phyloP scores from a whole-genome alignment of 1,140 invertebrate genomes.

The Heliconius hewitsoni region DNA sequence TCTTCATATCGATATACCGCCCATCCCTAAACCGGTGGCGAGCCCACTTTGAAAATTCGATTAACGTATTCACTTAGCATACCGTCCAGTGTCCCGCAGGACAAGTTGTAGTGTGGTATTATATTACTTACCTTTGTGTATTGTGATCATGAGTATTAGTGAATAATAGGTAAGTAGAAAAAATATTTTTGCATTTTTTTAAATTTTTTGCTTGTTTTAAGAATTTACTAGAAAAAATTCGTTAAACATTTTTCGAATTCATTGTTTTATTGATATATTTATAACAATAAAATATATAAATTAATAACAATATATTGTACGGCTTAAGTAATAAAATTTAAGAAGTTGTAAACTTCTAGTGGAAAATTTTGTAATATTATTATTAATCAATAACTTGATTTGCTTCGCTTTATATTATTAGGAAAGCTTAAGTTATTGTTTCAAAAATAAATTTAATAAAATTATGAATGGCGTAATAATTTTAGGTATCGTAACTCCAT shows the following conservation, averaged over 20 bases:
- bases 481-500: too few relatives aligned
- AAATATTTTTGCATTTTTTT: background rate
- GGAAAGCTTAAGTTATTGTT: too few relatives aligned
- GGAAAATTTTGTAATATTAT: too few relatives aligned
- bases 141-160: constrained; percentile 39
- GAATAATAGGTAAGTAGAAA: constrained; percentile 34
- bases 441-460: too few relatives aligned
- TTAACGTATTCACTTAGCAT: constrained; percentile 73
- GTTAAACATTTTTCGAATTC: background rate
- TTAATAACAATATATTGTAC: too few relatives aligned
- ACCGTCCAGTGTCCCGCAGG: constrained; percentile 68
- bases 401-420: too few relatives aligned
- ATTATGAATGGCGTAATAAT: too few relatives aligned
- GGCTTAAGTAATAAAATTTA: too few relatives aligned
- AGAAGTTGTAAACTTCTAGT: too few relatives aligned
- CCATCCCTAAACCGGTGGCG: constrained; percentile 45
- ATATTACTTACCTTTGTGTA: constrained; percentile 30
- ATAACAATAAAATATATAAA: too few relatives aligned
- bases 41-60: constrained; percentile 74
- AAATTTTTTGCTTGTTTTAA: background rate
- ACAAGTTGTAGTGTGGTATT: constrained; percentile 41
- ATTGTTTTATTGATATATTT: background rate
- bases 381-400: too few relatives aligned
- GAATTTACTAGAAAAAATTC: too few relatives aligned
- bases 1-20: constrained; percentile 18